phyloP scores from a whole-genome alignment of 2,888 invertebrate species.

The Apoderus coryli region DNA sequence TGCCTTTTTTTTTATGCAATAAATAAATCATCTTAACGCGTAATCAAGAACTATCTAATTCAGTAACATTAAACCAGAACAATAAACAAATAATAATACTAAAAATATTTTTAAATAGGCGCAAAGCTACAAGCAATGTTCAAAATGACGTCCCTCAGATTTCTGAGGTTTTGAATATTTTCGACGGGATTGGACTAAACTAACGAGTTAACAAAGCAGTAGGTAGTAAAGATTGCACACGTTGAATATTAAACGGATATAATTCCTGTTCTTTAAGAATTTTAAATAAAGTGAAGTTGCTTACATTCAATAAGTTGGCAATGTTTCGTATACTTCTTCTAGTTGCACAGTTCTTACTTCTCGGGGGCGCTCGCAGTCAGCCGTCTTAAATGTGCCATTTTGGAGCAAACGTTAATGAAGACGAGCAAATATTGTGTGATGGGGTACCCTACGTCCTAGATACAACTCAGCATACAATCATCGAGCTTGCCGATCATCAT shows the following conservation, averaged over 20 bases:
- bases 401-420: constrained; percentile 12
- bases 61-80: constrained; percentile 2
- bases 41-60: not conserved
- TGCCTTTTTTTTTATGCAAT: constrained; percentile 1
- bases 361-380: constrained; percentile 8
- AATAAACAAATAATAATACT: constrained; percentile 2
- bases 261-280: constrained; percentile 10
- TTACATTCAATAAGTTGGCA: constrained; percentile 5
- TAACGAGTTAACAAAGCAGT: not conserved
- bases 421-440: constrained; percentile 13
- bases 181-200: constrained; percentile 1
- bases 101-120: constrained; percentile 1
- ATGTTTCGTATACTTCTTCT: constrained; percentile 11
- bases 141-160: constrained; percentile 1
- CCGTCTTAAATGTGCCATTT: constrained; percentile 12
- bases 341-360: constrained; percentile 11
- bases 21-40: constrained; percentile 1
- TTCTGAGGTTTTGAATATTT: not conserved
- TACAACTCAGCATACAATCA: constrained; percentile 12
- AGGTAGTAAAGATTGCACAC: constrained; percentile 10
- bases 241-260: constrained; percentile 10
- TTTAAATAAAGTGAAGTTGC: constrained; percentile 9
- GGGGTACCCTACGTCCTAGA: constrained; percentile 11
- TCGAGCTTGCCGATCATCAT: constrained; percentile 11
- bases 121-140: constrained; percentile 1